These are phyloP conservation scores for Cynopterus sphinx DNA, from an alignment of 2,797 vertebrate species.

Conservation along the genomic window DNA sequence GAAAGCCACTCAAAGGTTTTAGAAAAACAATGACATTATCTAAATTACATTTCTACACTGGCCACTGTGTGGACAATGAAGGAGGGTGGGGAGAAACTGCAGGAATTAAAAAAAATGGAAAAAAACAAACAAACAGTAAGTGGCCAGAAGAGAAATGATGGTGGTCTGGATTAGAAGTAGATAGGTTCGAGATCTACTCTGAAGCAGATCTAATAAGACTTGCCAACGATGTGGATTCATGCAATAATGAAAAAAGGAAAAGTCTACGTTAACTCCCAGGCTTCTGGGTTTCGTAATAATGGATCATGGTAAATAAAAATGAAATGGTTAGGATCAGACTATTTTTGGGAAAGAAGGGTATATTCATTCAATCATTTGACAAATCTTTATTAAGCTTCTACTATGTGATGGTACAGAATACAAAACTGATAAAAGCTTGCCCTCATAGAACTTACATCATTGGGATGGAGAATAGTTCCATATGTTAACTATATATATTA, in stretches of 20 bases:
- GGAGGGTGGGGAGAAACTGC: neutral
- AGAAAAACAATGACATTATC: neutral
- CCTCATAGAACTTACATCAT: neutral
- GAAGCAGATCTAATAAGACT: neutral
- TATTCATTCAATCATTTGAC: neutral
- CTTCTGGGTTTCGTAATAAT: conserved; percentile 20
- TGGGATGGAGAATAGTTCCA: neutral
- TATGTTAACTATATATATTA: neutral
- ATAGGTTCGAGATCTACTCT: neutral
- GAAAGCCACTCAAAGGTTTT: neutral
- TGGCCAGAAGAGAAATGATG: neutral
- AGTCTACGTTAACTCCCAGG: neutral
- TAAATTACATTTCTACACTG: neutral
- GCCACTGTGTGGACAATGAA: neutral
- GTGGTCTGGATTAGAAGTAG: neutral
- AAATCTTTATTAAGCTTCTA: conserved; percentile 10
- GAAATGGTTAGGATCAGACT: neutral
- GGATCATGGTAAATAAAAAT: neutral
- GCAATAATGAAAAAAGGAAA: neutral
- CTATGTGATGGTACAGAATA: neutral
- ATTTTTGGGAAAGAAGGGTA: neutral
- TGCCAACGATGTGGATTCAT: neutral
- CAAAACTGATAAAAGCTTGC: neutral
- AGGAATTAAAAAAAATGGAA: neutral
- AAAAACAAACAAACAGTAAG: neutral